Conservation (phyloP, 1,140 invertebrate genomes). For the Trichogramma pretiosum region DNA sequence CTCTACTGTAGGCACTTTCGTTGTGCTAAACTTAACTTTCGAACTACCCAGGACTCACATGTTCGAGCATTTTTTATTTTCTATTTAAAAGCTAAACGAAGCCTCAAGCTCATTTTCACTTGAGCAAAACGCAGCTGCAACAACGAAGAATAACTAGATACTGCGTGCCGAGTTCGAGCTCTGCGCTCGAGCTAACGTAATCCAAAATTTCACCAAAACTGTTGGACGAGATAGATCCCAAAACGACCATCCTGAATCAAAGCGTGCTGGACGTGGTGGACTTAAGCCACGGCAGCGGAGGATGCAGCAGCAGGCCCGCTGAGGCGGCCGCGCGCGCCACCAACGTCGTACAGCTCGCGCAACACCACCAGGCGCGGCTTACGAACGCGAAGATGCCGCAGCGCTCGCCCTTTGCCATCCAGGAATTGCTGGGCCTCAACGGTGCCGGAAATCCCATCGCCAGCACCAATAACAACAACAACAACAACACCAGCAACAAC, state of each 20-base stretch:
- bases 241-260: slow-evolving; percentile 18
- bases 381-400: slow-evolving; percentile 55
- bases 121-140: no score
- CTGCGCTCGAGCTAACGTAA: no score
- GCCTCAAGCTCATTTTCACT: no score
- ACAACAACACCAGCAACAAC: slow-evolving; percentile 20
- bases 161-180: no score
- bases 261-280: slow-evolving; percentile 16
- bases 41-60: no score
- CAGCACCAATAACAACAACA: slow-evolving; percentile 27
- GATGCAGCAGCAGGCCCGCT: slow-evolving; percentile 18
- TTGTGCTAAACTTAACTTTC: no score
- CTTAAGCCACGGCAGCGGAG: slow-evolving; percentile 17
- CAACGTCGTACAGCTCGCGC: no score
- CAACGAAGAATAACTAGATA: no score
- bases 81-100: no score
- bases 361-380: slow-evolving; percentile 14
- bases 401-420: slow-evolving; percentile 83
- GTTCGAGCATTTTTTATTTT: no score
- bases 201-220: no score
- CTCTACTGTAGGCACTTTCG: no score
- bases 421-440: slow-evolving; percentile 76
- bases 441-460: slow-evolving; percentile 22
- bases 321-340: slow-evolving; percentile 15
- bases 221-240: background rate